These are phyloP conservation scores for Ranitomeya variabilis DNA, from an alignment of 2,113 vertebrate genomes.

Conservation along the genomic window DNA sequence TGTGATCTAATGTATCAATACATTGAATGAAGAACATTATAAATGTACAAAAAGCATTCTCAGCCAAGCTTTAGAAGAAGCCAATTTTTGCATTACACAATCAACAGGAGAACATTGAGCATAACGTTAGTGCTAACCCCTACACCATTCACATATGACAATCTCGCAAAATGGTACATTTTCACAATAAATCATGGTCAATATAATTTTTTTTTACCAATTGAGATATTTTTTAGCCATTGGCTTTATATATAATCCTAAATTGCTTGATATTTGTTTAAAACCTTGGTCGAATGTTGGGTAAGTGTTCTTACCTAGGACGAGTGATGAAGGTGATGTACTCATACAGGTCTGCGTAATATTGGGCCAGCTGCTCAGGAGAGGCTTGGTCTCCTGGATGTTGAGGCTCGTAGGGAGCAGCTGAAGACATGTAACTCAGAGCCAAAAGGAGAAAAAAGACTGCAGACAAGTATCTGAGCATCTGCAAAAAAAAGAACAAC, in stretches of 20 bases:
- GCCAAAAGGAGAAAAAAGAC: slow-evolving; percentile 24
- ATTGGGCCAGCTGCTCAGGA: slow-evolving; percentile 48
- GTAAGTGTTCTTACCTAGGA: slow-evolving; percentile 37
- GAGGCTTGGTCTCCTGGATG: slow-evolving; percentile 53
- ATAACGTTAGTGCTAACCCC: not conserved
- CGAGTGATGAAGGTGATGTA: slow-evolving; percentile 59
- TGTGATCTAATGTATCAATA: no score
- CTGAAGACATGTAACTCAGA: slow-evolving; percentile 11
- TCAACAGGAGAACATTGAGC: not conserved
- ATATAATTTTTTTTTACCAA: not conserved
- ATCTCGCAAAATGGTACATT: not conserved
- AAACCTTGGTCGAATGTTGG: no score
- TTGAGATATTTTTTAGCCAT: not conserved
- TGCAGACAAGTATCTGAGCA: slow-evolving; percentile 12
- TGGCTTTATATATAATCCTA: not conserved
- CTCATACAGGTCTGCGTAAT: slow-evolving; percentile 56
- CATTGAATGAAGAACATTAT: no score
- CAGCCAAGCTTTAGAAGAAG: not conserved
- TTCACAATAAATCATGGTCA: no score
- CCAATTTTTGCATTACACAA: not conserved
- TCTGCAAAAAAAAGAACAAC: not conserved
- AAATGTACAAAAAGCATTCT: no score
- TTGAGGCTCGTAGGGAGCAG: slow-evolving; percentile 22
- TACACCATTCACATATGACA: not conserved
- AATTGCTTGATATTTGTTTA: not conserved